These are phyloP conservation scores for Drosophila paramelanica DNA, from an alignment of 2,888 invertebrate genomes.

Conservation along the genomic window DNA sequence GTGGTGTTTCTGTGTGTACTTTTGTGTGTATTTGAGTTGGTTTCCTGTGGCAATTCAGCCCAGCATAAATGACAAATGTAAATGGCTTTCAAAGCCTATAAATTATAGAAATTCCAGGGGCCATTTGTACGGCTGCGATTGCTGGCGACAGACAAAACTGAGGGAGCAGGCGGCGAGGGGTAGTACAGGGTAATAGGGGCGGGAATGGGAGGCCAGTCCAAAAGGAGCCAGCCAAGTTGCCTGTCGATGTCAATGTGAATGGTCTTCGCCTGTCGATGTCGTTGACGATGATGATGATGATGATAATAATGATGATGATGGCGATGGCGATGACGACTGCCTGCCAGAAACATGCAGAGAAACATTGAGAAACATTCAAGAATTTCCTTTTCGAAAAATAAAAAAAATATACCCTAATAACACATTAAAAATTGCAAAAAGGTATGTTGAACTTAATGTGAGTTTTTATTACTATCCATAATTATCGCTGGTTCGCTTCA, in stretches of 20 bases:
- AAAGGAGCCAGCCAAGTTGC: slow-evolving; percentile 25
- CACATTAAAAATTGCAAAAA: not conserved
- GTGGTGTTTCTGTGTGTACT: slow-evolving; percentile 2
- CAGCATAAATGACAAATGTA: slow-evolving; percentile 71
- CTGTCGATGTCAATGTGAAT: slow-evolving; percentile 23
- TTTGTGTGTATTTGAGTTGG: slow-evolving; percentile 16
- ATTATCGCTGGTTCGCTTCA: no score
- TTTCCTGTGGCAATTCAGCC: slow-evolving; percentile 48
- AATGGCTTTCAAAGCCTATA: slow-evolving; percentile 77
- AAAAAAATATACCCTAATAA: slow-evolving; percentile 18
- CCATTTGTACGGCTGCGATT: slow-evolving; percentile 71
- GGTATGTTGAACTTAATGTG: not conserved
- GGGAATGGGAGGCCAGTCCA: slow-evolving; percentile 1
- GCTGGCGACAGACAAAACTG: slow-evolving; percentile 66
- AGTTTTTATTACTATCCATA: no score
- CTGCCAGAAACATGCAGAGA: slow-evolving; percentile 48
- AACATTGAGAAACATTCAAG: slow-evolving; percentile 51
- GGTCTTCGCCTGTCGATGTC: slow-evolving; percentile 37
- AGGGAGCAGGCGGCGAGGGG: slow-evolving; percentile 5
- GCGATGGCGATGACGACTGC: slow-evolving; percentile 53
- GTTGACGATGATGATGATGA: slow-evolving; percentile 18
- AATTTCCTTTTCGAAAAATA: slow-evolving; percentile 38
- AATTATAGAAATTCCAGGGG: slow-evolving; percentile 75
- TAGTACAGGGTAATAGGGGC: not conserved
- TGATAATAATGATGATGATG: slow-evolving; percentile 10